A percentile compares a stretch with the other conserved stretches of the same genome.
Conservation (phyloP, 2,797 vertebrate species). For the Mycteria americana region DNA sequence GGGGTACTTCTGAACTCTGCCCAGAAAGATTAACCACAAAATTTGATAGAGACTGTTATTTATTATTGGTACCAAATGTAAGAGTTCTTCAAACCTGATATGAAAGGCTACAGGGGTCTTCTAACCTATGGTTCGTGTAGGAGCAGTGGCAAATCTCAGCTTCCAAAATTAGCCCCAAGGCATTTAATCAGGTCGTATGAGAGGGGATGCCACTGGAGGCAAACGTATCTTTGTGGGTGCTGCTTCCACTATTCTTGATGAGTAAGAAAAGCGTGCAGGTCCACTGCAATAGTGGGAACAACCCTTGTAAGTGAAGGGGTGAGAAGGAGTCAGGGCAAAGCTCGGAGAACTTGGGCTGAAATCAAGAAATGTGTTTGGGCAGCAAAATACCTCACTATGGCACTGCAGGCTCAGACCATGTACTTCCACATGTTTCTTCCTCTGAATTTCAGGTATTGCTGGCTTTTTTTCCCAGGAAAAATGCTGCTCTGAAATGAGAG, state of each 20-base stretch:
- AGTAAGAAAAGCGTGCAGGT: neutral
- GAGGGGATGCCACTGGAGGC: neutral
- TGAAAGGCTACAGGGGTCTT: neutral
- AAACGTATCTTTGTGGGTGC: neutral
- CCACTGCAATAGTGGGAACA: neutral
- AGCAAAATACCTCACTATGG: neutral
- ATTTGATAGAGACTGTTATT: neutral
- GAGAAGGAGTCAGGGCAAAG: neutral
- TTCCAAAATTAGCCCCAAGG: neutral
- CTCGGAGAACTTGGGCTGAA: neutral
- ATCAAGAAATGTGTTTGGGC: neutral
- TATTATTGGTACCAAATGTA: neutral
- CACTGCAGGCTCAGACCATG: neutral
- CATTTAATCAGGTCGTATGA: neutral
- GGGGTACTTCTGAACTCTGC: neutral
- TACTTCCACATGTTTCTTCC: accelerated
- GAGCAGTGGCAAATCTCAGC: neutral
- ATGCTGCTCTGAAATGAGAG: neutral
- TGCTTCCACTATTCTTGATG: neutral
- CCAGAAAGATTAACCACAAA: neutral
- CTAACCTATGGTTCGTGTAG: neutral
- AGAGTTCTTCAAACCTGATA: neutral
- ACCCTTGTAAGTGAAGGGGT: neutral
- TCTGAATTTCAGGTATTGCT: neutral
- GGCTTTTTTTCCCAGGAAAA: neutral